Percentiles rank a stretch among this genome's conserved stretches.
Conservation (phyloP, 37 sponge, comb jelly and placozoan genomes). For the Bolinopsis microptera region DNA sequence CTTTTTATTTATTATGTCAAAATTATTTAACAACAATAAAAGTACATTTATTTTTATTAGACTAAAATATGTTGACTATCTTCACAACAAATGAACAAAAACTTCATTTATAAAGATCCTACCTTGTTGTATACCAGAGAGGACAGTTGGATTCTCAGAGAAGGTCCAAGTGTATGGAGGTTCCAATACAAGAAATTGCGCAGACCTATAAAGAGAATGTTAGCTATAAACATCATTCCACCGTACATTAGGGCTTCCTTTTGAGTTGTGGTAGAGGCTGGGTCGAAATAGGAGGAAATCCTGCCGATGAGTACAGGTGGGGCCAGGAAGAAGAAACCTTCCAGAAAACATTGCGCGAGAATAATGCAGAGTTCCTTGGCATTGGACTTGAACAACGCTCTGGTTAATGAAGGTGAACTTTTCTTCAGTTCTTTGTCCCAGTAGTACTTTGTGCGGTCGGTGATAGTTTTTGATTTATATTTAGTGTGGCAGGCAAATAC, state of each 20-base stretch:
- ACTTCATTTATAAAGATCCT: no score
- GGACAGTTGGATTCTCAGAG: neutral
- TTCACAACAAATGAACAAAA: no score
- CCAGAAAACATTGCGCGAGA: neutral
- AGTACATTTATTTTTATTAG: no score
- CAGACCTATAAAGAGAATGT: neutral
- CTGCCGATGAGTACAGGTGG: neutral
- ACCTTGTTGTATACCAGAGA: conserved; percentile 12
- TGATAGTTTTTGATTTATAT: neutral
- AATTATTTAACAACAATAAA: no score
- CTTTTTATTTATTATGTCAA: no score
- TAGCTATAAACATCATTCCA: neutral
- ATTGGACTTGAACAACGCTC: neutral
- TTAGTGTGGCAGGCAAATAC: conserved; percentile 2
- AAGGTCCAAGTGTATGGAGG: neutral
- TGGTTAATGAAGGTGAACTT: neutral
- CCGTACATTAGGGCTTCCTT: neutral
- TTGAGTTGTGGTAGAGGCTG: neutral
- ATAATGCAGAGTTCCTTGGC: neutral
- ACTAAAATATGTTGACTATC: no score
- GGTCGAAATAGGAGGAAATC: neutral
- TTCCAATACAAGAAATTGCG: neutral
- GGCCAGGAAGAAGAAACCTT: neutral
- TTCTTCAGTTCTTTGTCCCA: neutral
- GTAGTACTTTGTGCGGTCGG: neutral